Percentiles rank a stretch among this genome's conserved stretches.
Evolutionary conservation across 2,797 vertebrate species (phyloP).

Genomic region (Microctenopoma lineatum): DNA sequence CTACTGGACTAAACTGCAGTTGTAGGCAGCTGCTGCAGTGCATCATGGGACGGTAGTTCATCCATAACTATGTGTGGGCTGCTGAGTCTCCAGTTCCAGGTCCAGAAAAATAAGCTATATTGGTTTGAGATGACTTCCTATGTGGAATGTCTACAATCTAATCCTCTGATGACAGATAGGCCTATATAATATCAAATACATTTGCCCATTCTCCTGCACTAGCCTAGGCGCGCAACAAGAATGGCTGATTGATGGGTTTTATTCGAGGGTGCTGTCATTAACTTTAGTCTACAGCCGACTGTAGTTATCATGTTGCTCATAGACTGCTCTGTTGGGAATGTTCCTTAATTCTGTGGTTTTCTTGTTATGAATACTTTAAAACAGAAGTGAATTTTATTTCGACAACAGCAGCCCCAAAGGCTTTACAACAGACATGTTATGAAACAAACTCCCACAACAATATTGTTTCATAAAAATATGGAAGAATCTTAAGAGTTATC

Average conservation of each 20-base stretch:
- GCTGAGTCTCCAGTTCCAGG: conserved; percentile 58
- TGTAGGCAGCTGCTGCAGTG: conserved; percentile 64
- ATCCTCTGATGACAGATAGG: conserved; percentile 88
- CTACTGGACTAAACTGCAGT: conserved; percentile 56
- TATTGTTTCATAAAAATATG: not conserved
- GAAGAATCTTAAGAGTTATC: not conserved
- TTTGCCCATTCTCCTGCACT: conserved; percentile 66
- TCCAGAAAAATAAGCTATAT: conserved; percentile 78
- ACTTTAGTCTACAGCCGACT: conserved; percentile 66
- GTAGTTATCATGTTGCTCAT: conserved; percentile 49
- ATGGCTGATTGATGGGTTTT: conserved; percentile 70
- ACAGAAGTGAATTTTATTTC: conserved; percentile 10
- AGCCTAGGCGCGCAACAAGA: conserved; percentile 59
- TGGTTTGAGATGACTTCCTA: conserved; percentile 83
- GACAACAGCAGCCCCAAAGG: not conserved
- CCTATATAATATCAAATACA: conserved; percentile 78
- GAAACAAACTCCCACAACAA: not conserved
- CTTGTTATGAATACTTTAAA: conserved; percentile 26
- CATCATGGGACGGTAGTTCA: conserved; percentile 65
- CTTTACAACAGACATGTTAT: not conserved
- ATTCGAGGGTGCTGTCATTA: conserved; percentile 68
- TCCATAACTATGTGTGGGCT: conserved; percentile 54
- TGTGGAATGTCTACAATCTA: conserved; percentile 83
- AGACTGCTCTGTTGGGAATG: conserved; percentile 24
- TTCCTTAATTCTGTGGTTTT: conserved; percentile 39